Evolutionary conservation across 2,113 vertebrate species (phyloP), one percentile per base, ranked within the genome.

Genomic region (Onychostruthus taczanowskii): DNA sequence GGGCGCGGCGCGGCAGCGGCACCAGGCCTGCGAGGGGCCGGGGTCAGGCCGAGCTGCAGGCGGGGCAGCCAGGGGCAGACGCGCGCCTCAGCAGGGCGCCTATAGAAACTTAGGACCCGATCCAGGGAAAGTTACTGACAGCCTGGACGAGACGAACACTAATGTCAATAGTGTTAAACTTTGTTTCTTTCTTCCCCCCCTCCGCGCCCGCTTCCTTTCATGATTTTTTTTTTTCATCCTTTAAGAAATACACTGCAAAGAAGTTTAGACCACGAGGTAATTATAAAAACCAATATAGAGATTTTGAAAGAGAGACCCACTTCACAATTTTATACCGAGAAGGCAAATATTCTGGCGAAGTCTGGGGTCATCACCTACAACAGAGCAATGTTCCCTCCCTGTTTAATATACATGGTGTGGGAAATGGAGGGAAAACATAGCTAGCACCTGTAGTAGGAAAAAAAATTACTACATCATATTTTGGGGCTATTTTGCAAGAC

Each of bases 321-420:
- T 85, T 58, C 10, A 77, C 95, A 87, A 94, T 96, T 90, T 90
- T 82, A 95, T 89, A 23, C 83, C 24, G 90, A 89, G 35, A 58
- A 95, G 72, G 87, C 92, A 94, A 92, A 95, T 50, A 87, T 84
- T 78, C 93, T 58, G 49, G 72, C 16, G 33, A 92, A 94, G 72
- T 95, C 75, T 90, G 59, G 92, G 97, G 97, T 98, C 98, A 97
- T 62, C 81, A 70, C 66, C 80, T 41, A 84, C 94, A 90, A 92
- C n/a, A 58, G 64, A 94, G 91, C 67, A 39, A 87, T 66, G 87
- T 95, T 97, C 88, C 58, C 94, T 87, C 49, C 78, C 98, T 98
- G 97, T 95, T 98, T 98, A 98, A 98, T 98, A 98, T 98, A 98
- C 98, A 98, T 98, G 93, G 98, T 23, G 93, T 98, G 98, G 98